Conservation (phyloP, 2,797 vertebrate genomes). For the Paratrypauchen microcephalus region DNA sequence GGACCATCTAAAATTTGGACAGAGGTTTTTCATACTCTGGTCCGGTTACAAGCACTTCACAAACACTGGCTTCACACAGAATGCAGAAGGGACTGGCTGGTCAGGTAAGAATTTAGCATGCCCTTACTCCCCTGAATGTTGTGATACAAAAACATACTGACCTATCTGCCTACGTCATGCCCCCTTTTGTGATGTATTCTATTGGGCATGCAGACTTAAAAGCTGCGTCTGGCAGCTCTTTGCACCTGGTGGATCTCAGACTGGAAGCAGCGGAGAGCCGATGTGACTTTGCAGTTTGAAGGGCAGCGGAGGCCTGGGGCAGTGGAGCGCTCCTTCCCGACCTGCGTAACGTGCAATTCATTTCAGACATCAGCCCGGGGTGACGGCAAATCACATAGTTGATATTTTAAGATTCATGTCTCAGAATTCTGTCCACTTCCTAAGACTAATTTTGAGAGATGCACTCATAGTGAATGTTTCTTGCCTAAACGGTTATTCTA, state of each 20-base stretch:
- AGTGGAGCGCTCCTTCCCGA: constrained; percentile 9
- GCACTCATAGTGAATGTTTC: neutral
- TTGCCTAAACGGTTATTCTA: neutral
- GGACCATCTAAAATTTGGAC: too few relatives aligned
- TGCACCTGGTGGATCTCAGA: constrained; percentile 1
- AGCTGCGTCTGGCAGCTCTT: constrained; percentile 11
- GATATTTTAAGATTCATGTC: constrained; percentile 14
- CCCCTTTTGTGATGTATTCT: neutral
- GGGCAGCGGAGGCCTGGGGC: constrained; percentile 16
- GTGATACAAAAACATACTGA: neutral
- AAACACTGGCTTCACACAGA: too few relatives aligned
- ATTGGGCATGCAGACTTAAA: neutral
- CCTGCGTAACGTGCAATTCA: constrained; percentile 20
- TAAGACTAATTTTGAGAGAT: neutral
- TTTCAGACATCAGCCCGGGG: constrained; percentile 22
- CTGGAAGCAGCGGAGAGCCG: neutral
- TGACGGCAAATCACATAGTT: constrained; percentile 11
- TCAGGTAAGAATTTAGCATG: neutral
- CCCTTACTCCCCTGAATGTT: neutral
- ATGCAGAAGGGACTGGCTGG: too few relatives aligned
- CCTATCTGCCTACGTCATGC: neutral
- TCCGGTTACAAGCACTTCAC: too few relatives aligned
- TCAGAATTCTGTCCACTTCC: constrained; percentile 6
- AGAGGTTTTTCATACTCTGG: too few relatives aligned
- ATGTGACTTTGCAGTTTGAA: constrained; percentile 16